phyloP scores from a whole-genome alignment of 2,113 vertebrate species.

The Gymnobelideus leadbeateri region DNA sequence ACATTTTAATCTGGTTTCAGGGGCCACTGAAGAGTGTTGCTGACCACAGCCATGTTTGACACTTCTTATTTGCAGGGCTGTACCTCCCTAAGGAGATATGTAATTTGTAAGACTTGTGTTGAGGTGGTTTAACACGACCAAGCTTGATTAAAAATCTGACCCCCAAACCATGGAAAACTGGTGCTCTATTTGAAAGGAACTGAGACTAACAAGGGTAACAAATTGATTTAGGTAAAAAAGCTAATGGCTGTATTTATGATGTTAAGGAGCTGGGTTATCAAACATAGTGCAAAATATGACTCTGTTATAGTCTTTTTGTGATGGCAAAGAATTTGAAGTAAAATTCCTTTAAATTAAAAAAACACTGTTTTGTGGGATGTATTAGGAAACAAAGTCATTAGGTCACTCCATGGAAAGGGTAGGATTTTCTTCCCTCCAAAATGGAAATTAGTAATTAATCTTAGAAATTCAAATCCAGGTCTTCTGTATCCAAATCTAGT shows the following conservation, averaged over 20 bases:
- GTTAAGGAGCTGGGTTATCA: neutral
- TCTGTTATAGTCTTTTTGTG: neutral
- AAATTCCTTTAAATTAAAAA: neutral
- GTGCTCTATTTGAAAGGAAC: neutral
- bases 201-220: neutral
- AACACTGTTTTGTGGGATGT: neutral
- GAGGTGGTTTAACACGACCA: neutral
- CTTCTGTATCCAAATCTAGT: neutral
- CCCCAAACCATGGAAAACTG: neutral
- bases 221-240: slow-evolving; percentile 6
- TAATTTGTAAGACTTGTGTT: neutral
- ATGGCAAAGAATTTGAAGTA: neutral
- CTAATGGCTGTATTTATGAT: neutral
- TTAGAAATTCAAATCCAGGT: neutral
- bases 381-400: slow-evolving; percentile 7
- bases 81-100: neutral
- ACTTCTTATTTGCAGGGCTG: neutral
- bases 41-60: neutral
- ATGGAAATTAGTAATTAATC: neutral
- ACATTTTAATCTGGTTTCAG: neutral
- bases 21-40: neutral
- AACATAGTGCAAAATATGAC: neutral
- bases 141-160: neutral
- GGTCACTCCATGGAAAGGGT: neutral
- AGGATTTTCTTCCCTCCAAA: neutral